Base-by-base conservation (phyloP, 2,888 invertebrate species). In the Parelbella ahira region DNA sequence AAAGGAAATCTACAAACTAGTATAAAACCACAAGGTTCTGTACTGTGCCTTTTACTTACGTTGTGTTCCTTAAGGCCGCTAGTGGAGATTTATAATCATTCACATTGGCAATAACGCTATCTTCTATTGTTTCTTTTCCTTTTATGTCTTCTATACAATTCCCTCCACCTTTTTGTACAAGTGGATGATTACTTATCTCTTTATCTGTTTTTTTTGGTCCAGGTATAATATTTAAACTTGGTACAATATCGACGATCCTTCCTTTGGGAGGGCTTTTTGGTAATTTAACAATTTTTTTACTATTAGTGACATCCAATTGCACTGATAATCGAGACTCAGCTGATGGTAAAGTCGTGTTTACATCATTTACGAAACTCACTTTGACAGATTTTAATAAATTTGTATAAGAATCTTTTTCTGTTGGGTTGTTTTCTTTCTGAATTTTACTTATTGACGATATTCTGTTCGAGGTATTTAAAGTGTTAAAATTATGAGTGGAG, bases 21-120 rank as follows among this genome's bases (percentile, higher is more conserved):
- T 15, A 15, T 15, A 15, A 19, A 30, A 19, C 6, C 5, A 51
- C 25, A 28, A n/a, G n/a, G n/a, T n/a, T n/a, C n/a, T n/a, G n/a
- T n/a, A n/a, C n/a, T n/a, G n/a, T n/a, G n/a, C n/a, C n/a, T n/a
- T n/a, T n/a, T n/a, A 75, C 81, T 82, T 74, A 82, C 82, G 60
- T 66, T 36, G 60, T 67, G 36, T 51, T 53, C 41, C 63, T 68
- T 53, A 86, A 68, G 10, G 84, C 72, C 46, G 76, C 75, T 15
- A 87, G 53, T 12, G 87, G 87, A 3, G 87, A 87, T 60, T 64
- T 68, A 47, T 87, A 87, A 54, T 87, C 86, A 49, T 71, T 62
- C 1, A 51, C 37, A n/a, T 52, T 54, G 2, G 43, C 49, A 9
- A 29, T 50, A 8, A 29, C 50, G n/a, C 9, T 47, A 12, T 34